Conservation (phyloP, 2,888 invertebrate genomes). For the Lepas anatifera region DNA sequence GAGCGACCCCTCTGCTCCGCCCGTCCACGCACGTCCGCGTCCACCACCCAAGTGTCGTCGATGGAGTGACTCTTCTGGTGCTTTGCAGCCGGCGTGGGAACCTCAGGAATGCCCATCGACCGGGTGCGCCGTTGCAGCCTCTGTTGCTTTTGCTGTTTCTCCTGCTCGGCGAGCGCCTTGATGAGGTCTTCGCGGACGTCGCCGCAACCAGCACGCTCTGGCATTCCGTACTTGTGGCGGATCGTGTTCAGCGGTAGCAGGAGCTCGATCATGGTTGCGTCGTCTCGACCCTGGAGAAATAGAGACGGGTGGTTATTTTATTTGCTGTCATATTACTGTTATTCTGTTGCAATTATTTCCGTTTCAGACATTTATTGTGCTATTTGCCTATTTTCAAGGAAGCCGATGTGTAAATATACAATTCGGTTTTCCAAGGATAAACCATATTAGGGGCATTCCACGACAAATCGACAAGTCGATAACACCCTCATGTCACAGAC, state of each 20-base stretch:
- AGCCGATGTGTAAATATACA: too few species aligned
- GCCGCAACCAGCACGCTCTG: slow-evolving; percentile 1
- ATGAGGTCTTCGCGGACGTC: background rate
- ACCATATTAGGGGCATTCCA: too few species aligned
- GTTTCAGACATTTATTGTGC: too few species aligned
- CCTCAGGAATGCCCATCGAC: background rate
- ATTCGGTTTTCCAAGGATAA: too few species aligned
- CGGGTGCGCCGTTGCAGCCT: background rate
- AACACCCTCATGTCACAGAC: too few species aligned
- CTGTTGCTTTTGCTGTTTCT: background rate
- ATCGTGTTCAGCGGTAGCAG: slow-evolving; percentile 22
- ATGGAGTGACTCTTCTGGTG: background rate
- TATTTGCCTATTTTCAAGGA: too few species aligned
- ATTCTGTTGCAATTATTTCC: too few species aligned
- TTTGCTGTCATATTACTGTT: too few species aligned
- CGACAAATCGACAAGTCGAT: too few species aligned
- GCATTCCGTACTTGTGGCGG: slow-evolving; percentile 14
- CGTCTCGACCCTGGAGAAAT: slow-evolving; percentile 21
- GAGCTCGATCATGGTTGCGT: slow-evolving; percentile 22
- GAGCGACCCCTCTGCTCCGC: background rate
- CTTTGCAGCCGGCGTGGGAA: background rate
- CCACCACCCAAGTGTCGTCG: background rate
- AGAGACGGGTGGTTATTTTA: background rate
- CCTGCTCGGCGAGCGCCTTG: background rate
- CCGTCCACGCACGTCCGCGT: background rate